Evolutionary conservation across 2,797 vertebrate genomes (phyloP).

Genomic region (Gephyroberyx darwinii): DNA sequence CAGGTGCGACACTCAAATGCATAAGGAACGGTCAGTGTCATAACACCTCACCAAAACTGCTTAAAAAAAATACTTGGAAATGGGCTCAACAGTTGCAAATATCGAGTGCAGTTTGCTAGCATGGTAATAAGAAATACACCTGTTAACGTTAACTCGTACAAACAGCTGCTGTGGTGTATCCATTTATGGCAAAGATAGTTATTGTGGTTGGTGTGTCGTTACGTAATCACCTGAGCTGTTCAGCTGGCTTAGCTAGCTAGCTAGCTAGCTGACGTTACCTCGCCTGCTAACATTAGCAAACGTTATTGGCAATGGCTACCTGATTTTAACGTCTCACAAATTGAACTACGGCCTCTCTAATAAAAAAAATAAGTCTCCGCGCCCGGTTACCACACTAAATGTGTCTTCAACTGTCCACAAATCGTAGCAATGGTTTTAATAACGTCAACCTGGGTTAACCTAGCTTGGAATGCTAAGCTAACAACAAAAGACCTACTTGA

Average conservation of each 20-base stretch:
- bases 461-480: slow-evolving; percentile 66
- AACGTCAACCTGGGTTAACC: background rate
- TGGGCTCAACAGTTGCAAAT: background rate
- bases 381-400: fast-evolving
- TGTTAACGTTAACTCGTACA: background rate
- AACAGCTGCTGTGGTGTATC: slow-evolving; percentile 46
- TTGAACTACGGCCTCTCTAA: fast-evolving
- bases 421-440: background rate
- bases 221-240: slow-evolving; percentile 74
- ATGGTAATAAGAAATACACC: slow-evolving; percentile 6
- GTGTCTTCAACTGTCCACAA: background rate
- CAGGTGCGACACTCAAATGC: background rate
- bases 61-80: background rate
- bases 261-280: slow-evolving; percentile 14
- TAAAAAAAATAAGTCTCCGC: fast-evolving
- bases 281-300: slow-evolving; percentile 46
- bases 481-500: slow-evolving; percentile 74
- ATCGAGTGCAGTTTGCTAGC: background rate
- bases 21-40: background rate
- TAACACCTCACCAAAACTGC: background rate
- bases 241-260: slow-evolving; percentile 59
- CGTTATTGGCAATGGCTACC: background rate
- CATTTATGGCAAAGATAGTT: slow-evolving; percentile 63
- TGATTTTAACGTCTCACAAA: background rate
- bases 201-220: slow-evolving; percentile 64